A percentile compares a stretch with the other conserved stretches of the same genome.
Evolutionary conservation across 1,140 invertebrate species (phyloP).

Genomic region (Anastrepha ludens): DNA sequence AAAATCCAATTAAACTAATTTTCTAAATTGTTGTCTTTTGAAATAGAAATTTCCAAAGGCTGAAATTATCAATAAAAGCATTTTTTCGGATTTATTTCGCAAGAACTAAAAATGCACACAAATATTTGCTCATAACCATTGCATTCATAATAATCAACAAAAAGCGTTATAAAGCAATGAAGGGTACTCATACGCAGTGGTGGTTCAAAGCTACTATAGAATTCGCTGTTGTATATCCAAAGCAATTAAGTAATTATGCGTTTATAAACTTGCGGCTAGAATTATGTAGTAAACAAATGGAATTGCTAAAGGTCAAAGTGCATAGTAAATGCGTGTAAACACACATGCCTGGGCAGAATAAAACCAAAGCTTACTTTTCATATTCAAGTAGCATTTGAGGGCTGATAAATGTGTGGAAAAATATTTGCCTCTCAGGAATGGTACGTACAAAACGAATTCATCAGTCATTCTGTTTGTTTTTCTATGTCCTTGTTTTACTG

Average conservation of each 20-base stretch:
- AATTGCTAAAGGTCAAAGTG: slow-evolving; percentile 12
- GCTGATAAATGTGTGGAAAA: no score
- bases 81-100: background rate
- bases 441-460: background rate
- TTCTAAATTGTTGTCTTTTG: no score
- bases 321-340: background rate
- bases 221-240: background rate
- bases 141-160: background rate
- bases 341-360: background rate
- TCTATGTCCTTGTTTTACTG: no score
- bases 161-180: background rate
- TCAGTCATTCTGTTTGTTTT: background rate
- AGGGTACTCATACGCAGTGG: slow-evolving; percentile 7
- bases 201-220: background rate
- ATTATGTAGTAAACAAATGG: background rate
- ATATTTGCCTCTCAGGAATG: background rate
- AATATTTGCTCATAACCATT: background rate
- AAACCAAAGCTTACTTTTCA: no score
- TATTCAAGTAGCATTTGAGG: no score
- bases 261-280: background rate
- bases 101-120: background rate
- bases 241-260: slow-evolving; percentile 23
- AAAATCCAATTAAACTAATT: no score
- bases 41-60: background rate
- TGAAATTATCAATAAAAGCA: background rate